Percentiles rank a stretch among this genome's conserved stretches.
phyloP scores from a whole-genome alignment of 2,888 invertebrate species.

The Platycnemis pennipes region DNA sequence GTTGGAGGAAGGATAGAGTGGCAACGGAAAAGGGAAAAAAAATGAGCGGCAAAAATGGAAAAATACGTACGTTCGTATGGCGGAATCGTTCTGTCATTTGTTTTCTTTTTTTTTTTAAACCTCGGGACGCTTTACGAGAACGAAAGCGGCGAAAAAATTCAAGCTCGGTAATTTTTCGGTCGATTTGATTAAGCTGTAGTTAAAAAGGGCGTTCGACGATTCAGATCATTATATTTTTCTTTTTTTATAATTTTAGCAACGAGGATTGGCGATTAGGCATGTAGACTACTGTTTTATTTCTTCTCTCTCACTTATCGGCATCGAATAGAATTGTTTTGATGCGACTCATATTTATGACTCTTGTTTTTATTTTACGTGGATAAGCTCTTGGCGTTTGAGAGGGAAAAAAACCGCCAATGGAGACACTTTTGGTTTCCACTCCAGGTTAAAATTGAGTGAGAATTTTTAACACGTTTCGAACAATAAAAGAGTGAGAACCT shows the following conservation, averaged over 20 bases:
- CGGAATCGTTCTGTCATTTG: neutral
- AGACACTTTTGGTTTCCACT: neutral
- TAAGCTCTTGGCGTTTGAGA: neutral
- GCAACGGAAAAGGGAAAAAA: neutral
- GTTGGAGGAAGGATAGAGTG: neutral
- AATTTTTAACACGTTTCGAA: neutral
- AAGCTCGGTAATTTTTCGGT: neutral
- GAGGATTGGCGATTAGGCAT: neutral
- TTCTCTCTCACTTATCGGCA: neutral
- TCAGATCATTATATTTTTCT: neutral
- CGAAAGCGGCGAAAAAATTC: neutral
- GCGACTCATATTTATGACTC: slow-evolving; percentile 3
- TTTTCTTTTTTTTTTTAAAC: slow-evolving; percentile 6
- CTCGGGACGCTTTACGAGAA: neutral
- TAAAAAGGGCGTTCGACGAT: neutral
- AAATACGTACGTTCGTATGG: neutral
- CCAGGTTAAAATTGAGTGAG: neutral
- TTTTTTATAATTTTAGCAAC: neutral
- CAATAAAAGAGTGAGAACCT: neutral
- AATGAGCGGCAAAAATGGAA: slow-evolving; percentile 55
- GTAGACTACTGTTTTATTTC: neutral
- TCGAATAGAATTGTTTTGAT: neutral
- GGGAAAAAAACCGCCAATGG: neutral
- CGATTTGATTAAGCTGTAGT: slow-evolving; percentile 31
- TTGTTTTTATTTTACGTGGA: neutral